Evolutionary conservation across 2,888 invertebrate genomes (phyloP), one percentile per base, ranked within the genome.

Genomic region (Synanthedon vespiformis): DNA sequence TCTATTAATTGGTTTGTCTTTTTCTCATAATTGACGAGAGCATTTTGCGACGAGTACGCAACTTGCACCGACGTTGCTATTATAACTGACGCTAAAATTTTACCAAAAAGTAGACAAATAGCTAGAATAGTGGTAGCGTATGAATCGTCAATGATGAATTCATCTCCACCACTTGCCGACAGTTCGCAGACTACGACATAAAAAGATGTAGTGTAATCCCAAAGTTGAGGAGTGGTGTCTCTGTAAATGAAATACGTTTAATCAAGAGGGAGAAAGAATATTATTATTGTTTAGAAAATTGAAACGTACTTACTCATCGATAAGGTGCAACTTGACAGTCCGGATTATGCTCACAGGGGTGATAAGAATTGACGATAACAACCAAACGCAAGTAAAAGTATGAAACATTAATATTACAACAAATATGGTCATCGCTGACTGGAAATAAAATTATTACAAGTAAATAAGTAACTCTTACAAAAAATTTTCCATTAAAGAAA

Each of bases 191-290:
- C 71, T 0, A 87, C 67, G 2, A 85, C 55, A 60, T 85, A 85
- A 41, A 86, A 68, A 0, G 86, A 83, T 1, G 81, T 79, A 0
- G 72, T 68, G 58, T 80, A 86, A 59, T 86, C 77, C 86, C 86
- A 87, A 8, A 58, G 62, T 1, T 66, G 68, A 53, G 72, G 72
- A 1, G 77, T 70, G 2, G 70, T 65, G 48, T 76, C 77, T 57
- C 84, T 85, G 58, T 34, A 34, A 34, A 34, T 34, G 2, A 34
- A 10, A 34, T 34, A 34, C 10, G 8, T 34, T 34, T 8, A 34
- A 34, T 34, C 22, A 22, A 22, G 22, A 4, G 5, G 22, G 1
- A 34, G 34, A 34, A 2, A 10, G 2, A 2, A 1, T 34, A 10
- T 27, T 27, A 27, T 6, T 27, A 34, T 34, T 34, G 10, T 10